Percentiles rank a stretch among this genome's conserved stretches.
Evolutionary conservation across 2,888 invertebrate genomes (phyloP).

Genomic region (Cecidostiba fungosa): DNA sequence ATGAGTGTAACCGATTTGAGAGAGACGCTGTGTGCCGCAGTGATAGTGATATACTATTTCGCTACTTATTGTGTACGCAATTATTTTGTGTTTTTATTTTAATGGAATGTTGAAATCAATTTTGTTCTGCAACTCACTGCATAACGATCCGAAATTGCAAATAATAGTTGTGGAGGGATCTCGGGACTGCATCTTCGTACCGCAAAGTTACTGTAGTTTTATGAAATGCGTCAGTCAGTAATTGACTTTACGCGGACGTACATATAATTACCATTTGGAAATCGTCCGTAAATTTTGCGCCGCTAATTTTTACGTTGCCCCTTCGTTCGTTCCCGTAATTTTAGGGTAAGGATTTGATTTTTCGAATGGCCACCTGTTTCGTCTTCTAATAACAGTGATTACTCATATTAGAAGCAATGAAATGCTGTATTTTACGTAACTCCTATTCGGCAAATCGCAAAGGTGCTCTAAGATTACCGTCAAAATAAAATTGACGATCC

Average conservation of each 20-base stretch:
- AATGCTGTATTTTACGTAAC: neutral
- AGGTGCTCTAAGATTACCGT: too few species aligned
- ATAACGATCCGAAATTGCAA: neutral
- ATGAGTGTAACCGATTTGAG: slow-evolving; percentile 51
- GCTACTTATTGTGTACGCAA: neutral
- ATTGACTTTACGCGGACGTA: neutral
- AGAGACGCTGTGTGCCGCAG: neutral
- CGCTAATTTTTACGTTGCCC: neutral
- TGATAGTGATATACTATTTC: neutral
- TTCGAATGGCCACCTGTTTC: neutral
- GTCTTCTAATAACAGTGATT: neutral
- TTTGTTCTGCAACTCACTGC: too few species aligned
- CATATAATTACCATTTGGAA: slow-evolving; percentile 10
- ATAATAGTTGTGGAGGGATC: neutral
- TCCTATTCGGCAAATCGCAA: neutral
- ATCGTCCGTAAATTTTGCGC: neutral
- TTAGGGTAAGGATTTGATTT: neutral
- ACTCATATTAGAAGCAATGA: neutral
- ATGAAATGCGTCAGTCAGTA: neutral
- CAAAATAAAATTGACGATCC: too few species aligned
- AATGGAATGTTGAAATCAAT: too few species aligned
- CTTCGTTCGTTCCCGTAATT: neutral
- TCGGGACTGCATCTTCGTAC: neutral
- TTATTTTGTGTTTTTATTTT: neutral
- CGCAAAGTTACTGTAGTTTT: neutral